phyloP scores from a whole-genome alignment of 2,113 vertebrate genomes.

The Ailurus styani region DNA sequence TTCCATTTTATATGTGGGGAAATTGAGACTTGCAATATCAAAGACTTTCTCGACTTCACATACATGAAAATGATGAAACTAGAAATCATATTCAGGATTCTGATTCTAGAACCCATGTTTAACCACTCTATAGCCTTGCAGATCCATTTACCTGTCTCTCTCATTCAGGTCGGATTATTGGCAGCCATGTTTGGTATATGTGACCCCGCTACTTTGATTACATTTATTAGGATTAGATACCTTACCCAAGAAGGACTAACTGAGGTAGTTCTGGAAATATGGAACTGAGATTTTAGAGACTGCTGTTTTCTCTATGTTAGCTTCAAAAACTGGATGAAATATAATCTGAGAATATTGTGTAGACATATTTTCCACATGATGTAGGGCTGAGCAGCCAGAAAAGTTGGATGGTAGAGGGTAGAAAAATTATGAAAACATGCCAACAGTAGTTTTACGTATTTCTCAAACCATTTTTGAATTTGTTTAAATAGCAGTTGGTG shows the following conservation, averaged over 20 bases:
- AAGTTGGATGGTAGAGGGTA: background rate
- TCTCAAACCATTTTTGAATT: background rate
- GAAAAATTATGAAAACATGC: background rate
- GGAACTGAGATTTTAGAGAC: background rate
- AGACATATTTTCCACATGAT: background rate
- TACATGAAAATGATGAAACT: background rate
- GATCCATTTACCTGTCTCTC: background rate
- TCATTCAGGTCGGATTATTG: background rate
- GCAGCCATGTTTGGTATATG: background rate
- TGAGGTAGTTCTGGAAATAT: background rate
- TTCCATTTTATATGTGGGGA: background rate
- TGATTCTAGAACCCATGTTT: background rate
- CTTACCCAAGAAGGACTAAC: background rate
- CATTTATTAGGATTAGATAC: background rate
- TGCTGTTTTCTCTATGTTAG: background rate
- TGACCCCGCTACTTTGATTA: background rate
- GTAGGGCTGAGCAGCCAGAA: background rate
- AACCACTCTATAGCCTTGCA: background rate
- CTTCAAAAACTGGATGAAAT: background rate
- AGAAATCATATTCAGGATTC: background rate
- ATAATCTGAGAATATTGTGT: background rate
- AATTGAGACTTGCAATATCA: background rate
- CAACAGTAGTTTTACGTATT: background rate
- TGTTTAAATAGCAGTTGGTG: background rate
- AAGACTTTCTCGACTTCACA: background rate